Percentiles rank a stretch among this genome's conserved stretches.
Evolutionary conservation across 2,888 invertebrate species (phyloP).

Genomic region (Julus scanicus): DNA sequence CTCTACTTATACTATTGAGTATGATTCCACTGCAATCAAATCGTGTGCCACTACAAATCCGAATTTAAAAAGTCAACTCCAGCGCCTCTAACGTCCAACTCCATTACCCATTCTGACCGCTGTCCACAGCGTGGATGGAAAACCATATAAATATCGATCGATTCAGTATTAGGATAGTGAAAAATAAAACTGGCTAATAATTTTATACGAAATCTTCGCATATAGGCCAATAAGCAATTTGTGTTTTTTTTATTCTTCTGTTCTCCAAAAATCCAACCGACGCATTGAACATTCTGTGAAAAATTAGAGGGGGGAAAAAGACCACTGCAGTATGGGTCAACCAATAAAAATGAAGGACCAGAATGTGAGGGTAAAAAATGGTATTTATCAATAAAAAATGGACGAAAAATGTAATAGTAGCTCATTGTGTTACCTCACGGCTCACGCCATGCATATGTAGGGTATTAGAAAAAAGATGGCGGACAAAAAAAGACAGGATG

Average conservation of each 20-base stretch:
- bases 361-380: not conserved
- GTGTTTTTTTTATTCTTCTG: not conserved
- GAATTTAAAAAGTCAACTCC: too few relatives aligned
- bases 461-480: conserved; percentile 15
- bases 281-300: not conserved
- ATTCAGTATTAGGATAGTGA: not conserved
- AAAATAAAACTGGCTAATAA: not conserved
- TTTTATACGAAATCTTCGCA: not conserved
- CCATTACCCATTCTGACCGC: not conserved
- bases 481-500: not conserved
- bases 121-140: not conserved
- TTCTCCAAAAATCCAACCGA: not conserved
- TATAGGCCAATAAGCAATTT: conserved; percentile 9
- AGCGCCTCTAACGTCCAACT: not conserved
- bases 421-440: conserved; percentile 20
- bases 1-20: too few relatives aligned
- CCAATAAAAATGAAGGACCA: not conserved
- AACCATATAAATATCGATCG: conserved; percentile 3
- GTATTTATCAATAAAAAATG: conserved; percentile 23
- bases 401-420: conserved; percentile 13
- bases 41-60: too few relatives aligned
- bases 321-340: not conserved
- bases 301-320: not conserved
- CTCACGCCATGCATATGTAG: not conserved
- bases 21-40: too few relatives aligned